Evolutionary conservation across 2,888 invertebrate species (phyloP).

Genomic region (Corbicula japonica): DNA sequence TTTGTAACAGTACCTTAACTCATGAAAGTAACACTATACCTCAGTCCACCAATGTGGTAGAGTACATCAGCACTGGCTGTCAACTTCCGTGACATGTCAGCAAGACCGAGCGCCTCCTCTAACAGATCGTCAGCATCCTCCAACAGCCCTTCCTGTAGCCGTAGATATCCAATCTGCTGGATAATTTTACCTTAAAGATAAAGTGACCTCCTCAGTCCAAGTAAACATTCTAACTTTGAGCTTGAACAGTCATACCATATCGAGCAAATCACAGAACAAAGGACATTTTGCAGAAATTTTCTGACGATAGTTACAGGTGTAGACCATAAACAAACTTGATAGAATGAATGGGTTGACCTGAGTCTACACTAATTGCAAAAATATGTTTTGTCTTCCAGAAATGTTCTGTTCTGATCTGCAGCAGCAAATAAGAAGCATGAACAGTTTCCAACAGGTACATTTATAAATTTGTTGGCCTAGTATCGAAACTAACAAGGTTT

Average conservation of each 20-base stretch:
- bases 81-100: slow-evolving; percentile 70
- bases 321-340: neutral
- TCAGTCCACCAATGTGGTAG: slow-evolving; percentile 75
- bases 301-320: neutral
- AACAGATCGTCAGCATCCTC: slow-evolving; percentile 78
- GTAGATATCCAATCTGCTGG: slow-evolving; percentile 74
- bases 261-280: too few relatives aligned
- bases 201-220: too few relatives aligned
- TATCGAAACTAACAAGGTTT: too few relatives aligned
- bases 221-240: too few relatives aligned
- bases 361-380: too few relatives aligned
- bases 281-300: too few relatives aligned
- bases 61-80: slow-evolving; percentile 71
- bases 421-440: too few relatives aligned
- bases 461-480: too few relatives aligned
- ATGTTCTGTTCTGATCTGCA: too few relatives aligned
- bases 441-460: too few relatives aligned
- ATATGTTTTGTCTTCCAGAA: too few relatives aligned
- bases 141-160: slow-evolving; percentile 70
- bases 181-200: slow-evolving; percentile 75
- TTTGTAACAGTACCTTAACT: neutral
- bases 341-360: neutral
- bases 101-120: slow-evolving; percentile 75
- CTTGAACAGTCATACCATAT: too few relatives aligned
- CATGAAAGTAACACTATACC: slow-evolving; percentile 57